phyloP scores from a whole-genome alignment of 2,888 invertebrate species.

The Adelphocoris suturalis region DNA sequence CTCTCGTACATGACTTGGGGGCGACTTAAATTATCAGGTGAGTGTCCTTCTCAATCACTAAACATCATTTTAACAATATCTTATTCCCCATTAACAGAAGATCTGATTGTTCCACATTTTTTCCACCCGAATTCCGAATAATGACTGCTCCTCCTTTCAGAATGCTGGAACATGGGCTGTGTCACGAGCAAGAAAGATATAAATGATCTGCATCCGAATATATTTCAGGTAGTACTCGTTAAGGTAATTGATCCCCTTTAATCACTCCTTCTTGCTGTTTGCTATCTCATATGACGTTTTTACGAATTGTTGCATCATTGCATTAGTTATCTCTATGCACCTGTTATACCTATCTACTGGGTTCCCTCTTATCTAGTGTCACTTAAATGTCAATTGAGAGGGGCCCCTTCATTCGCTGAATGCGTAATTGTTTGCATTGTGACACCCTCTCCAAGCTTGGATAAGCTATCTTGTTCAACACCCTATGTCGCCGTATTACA shows the following conservation, averaged over 20 bases:
- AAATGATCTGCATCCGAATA: constrained; percentile 87
- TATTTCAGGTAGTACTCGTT: constrained; percentile 81
- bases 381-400: constrained; percentile 22
- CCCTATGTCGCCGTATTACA: no score
- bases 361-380: background rate
- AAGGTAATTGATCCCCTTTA: constrained; percentile 54
- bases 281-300: background rate
- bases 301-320: background rate
- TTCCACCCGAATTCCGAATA: constrained; percentile 3
- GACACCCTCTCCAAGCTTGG: background rate
- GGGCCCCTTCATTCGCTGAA: constrained; percentile 15
- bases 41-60: constrained; percentile 19
- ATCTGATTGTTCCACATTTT: background rate
- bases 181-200: constrained; percentile 88
- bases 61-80: constrained; percentile 15
- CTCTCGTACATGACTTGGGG: constrained; percentile 60
- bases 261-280: background rate
- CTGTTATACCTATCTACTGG: no score
- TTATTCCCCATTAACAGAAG: background rate
- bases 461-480: background rate
- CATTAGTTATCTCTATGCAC: background rate
- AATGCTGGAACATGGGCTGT: constrained; percentile 85
- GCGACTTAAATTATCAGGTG: constrained; percentile 66
- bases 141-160: constrained; percentile 74
- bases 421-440: constrained; percentile 18